Evolutionary conservation across 2,888 invertebrate genomes (phyloP), one percentile per base, ranked within the genome.

Genomic region (Notocelia uddmanniana): DNA sequence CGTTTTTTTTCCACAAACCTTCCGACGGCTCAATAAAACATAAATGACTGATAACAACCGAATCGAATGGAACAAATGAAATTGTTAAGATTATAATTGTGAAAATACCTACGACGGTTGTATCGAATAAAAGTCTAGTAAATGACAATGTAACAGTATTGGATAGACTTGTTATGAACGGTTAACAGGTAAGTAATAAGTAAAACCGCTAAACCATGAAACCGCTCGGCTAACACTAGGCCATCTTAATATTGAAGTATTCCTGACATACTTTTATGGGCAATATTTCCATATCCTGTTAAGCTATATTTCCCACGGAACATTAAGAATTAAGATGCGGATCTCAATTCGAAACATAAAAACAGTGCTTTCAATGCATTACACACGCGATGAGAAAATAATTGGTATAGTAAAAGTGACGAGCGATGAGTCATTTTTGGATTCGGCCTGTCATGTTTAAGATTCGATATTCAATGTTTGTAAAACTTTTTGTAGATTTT

Each of bases 1-100:
- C 31, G 75, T 82, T 83, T 84, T 73, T 74, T 79, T 81, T 76
- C 0, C n/a, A 41, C 58, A 5, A 58, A 58, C 26, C 19, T 23
- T 6, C 19, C 10, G 19, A 37, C 15, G 26, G 23, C 2, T 19
- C 19, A 18, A 18, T 48, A 10, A 9, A 31, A 45, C 23, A 18
- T n/a, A 37, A n/a, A 23, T 19, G 18, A 15, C 2, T 13, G 9
- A 18, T 26, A 59, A 58, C 6, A 21, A 21, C n/a, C 57, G 31
- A 11, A 19, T 45, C 55, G 15, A 31, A 59, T 59, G 50, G 21
- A 41, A 45, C 21, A 19, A 54, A 52, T 52, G 10, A 59, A 13
- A 37, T 11, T 52, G 34, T 60, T 34, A 1, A 19, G 3, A 31
- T n/a, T 19, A 45, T 45, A 31, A 31, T 54, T 45, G 54, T 31